Conservation (phyloP, 2,888 invertebrate species). For the Podabrus alpinus region DNA sequence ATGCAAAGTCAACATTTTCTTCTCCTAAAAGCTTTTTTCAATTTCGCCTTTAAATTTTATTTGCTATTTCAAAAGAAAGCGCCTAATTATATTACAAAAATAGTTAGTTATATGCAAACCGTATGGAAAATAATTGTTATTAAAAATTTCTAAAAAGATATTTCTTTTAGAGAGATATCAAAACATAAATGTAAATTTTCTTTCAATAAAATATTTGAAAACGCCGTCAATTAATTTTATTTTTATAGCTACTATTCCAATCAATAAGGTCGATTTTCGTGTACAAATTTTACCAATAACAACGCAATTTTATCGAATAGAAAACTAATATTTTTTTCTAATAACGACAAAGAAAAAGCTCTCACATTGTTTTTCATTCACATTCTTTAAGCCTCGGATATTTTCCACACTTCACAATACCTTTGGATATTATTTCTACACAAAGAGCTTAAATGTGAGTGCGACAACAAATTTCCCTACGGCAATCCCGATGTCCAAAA, state of each 20-base stretch:
- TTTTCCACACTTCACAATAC: neutral
- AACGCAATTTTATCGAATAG: neutral
- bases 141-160: neutral
- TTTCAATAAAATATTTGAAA: neutral
- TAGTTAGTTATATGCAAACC: no score
- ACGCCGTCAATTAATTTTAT: neutral
- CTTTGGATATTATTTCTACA: slow-evolving; percentile 4
- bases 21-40: no score
- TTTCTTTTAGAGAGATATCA: no score
- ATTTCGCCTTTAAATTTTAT: no score
- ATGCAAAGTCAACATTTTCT: no score
- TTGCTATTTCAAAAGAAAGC: no score
- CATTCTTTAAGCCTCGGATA: neutral
- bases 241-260: neutral
- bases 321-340: neutral
- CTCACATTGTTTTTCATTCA: neutral
- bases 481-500: neutral
- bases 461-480: slow-evolving; percentile 5
- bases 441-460: slow-evolving; percentile 5
- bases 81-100: no score
- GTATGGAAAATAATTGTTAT: neutral
- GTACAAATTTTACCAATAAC: neutral
- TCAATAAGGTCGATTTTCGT: neutral
- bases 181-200: no score
- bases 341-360: neutral